These are phyloP conservation scores for Ptilorrhoa leucosticta DNA, from an alignment of 2,113 vertebrate genomes.

Conservation along the genomic window DNA sequence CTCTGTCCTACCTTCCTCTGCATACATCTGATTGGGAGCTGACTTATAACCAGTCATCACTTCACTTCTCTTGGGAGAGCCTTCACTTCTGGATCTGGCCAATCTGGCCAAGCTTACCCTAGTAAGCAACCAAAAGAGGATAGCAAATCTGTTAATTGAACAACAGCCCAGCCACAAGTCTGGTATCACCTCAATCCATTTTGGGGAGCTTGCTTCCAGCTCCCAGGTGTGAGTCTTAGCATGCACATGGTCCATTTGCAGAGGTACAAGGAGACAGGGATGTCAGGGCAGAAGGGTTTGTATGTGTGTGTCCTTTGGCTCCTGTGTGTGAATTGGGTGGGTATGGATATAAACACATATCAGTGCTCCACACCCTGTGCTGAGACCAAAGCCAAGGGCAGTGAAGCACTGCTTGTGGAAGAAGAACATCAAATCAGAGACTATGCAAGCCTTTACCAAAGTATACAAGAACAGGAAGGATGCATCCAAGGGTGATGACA, in stretches of 20 bases:
- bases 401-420: neutral
- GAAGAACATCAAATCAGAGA: neutral
- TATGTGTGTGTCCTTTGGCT: neutral
- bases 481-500: neutral
- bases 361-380: neutral
- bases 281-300: neutral
- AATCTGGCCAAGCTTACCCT: too few relatives aligned
- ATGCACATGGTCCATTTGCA: neutral
- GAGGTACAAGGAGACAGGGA: neutral
- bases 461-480: neutral
- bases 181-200: neutral
- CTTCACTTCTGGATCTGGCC: neutral
- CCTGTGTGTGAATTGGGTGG: neutral
- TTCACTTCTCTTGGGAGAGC: neutral
- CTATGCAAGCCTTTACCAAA: neutral
- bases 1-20: slow-evolving; percentile 6
- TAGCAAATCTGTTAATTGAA: neutral
- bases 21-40: neutral
- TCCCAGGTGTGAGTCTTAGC: neutral
- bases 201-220: neutral
- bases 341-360: neutral
- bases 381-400: neutral
- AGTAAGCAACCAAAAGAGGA: neutral
- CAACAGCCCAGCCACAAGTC: neutral
- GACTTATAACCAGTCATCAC: neutral